A percentile compares a stretch with the other conserved stretches of the same genome.
Evolutionary conservation across 2,113 vertebrate species (phyloP).

Genomic region (Myodes glareolus): DNA sequence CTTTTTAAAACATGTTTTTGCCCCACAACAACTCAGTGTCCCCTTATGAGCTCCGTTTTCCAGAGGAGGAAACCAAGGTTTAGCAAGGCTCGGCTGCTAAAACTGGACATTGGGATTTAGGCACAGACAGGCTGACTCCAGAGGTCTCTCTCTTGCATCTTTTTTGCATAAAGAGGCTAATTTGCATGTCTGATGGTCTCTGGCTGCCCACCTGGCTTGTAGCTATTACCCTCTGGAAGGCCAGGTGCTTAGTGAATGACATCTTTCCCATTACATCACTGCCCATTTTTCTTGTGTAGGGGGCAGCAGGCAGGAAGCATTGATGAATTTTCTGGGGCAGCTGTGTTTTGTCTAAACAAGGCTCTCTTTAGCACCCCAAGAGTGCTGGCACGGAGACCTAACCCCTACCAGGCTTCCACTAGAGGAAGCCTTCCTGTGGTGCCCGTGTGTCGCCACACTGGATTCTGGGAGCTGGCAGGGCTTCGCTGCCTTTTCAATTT

Average conservation of each 20-base stretch:
- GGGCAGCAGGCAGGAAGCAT: neutral
- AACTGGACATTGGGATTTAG: too few relatives aligned
- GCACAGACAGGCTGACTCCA: neutral
- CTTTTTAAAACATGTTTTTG: neutral
- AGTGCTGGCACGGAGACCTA: neutral
- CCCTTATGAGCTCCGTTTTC: neutral
- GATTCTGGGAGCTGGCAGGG: constrained; percentile 50
- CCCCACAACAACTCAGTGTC: neutral
- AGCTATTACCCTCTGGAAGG: neutral
- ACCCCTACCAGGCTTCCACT: neutral
- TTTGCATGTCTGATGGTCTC: neutral
- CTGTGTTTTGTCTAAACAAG: constrained; percentile 59
- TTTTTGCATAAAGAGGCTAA: constrained; percentile 21
- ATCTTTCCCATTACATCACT: constrained; percentile 51
- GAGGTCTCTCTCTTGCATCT: neutral
- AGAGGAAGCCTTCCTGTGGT: neutral
- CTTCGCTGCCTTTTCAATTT: neutral
- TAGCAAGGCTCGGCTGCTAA: neutral
- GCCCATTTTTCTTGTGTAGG: neutral
- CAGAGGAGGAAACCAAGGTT: constrained; percentile 16
- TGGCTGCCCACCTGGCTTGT: neutral
- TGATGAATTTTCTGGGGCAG: constrained; percentile 37
- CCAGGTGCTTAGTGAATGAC: constrained; percentile 53
- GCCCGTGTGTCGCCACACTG: neutral
- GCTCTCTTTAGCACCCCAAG: constrained; percentile 17